phyloP scores from a whole-genome alignment of 92 coral and sea anemone genomes.

The Isaurus tuberculatus region DNA sequence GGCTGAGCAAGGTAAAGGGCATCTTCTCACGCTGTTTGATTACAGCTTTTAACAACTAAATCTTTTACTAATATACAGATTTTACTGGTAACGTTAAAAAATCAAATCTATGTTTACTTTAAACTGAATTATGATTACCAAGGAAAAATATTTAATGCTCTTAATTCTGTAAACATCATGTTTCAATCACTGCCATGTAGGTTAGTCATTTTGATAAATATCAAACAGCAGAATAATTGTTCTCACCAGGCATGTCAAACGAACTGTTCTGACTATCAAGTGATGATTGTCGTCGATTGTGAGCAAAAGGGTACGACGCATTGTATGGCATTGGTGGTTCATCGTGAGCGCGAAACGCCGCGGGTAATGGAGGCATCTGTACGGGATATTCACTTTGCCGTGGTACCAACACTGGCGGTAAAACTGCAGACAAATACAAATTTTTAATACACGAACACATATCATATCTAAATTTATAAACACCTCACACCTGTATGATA shows the following conservation, averaged over 20 bases:
- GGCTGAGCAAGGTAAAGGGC: not conserved
- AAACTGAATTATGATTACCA: not conserved
- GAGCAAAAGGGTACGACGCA: constrained; percentile 37
- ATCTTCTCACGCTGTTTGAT: not conserved
- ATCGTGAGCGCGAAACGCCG: constrained; percentile 28
- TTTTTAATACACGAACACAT: not conserved
- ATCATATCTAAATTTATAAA: not conserved
- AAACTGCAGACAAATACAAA: constrained; percentile 15
- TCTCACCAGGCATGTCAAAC: constrained; percentile 46
- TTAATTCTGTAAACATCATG: not conserved
- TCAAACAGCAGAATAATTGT: not conserved
- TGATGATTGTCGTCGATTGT: constrained; percentile 26
- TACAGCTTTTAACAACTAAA: not conserved
- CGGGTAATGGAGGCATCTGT: constrained; percentile 40
- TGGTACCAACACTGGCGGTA: constrained; percentile 40
- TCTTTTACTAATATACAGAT: not conserved
- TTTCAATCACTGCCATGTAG: not conserved
- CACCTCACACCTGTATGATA: constrained; percentile 1
- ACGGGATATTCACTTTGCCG: constrained; percentile 40
- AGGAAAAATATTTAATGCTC: not conserved
- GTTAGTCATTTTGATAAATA: not conserved
- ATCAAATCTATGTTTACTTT: not conserved
- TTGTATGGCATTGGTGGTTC: constrained; percentile 46
- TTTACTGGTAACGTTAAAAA: not conserved
- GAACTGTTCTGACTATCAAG: constrained; percentile 40